These are phyloP conservation scores for Tipula confusa DNA, from an alignment of 2,888 invertebrate genomes.

Conservation along the genomic window DNA sequence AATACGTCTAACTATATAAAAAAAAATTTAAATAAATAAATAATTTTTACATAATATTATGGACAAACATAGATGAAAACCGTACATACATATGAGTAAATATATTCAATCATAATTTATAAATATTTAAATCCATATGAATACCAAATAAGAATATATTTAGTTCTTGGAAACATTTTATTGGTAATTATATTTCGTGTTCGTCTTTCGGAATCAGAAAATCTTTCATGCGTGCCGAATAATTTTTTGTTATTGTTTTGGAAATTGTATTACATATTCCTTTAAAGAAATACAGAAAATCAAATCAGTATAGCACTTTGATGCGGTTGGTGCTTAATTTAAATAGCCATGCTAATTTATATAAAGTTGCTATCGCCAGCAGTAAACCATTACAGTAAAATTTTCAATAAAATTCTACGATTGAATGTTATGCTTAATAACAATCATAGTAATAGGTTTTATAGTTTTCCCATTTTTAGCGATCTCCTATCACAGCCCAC, in stretches of 20 bases:
- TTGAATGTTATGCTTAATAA: no score
- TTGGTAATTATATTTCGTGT: neutral
- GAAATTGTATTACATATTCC: neutral
- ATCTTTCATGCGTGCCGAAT: neutral
- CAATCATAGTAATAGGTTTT: no score
- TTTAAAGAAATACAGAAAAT: neutral
- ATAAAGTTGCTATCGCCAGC: no score
- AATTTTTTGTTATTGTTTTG: neutral
- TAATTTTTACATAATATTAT: neutral
- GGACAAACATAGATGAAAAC: neutral
- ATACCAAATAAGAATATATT: neutral
- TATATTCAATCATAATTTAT: neutral
- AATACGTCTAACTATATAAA: neutral
- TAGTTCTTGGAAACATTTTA: neutral
- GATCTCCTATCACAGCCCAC: no score
- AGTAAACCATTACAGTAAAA: no score
- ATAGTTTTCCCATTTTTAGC: no score
- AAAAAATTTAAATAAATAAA: neutral
- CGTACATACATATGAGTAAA: neutral
- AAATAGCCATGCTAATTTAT: neutral
- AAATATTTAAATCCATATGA: neutral
- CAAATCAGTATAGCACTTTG: neutral
- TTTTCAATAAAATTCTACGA: no score
- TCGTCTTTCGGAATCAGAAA: neutral
- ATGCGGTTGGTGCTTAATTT: neutral